Conservation (phyloP, 2,797 vertebrate species). For the Sebastes oblongus region DNA sequence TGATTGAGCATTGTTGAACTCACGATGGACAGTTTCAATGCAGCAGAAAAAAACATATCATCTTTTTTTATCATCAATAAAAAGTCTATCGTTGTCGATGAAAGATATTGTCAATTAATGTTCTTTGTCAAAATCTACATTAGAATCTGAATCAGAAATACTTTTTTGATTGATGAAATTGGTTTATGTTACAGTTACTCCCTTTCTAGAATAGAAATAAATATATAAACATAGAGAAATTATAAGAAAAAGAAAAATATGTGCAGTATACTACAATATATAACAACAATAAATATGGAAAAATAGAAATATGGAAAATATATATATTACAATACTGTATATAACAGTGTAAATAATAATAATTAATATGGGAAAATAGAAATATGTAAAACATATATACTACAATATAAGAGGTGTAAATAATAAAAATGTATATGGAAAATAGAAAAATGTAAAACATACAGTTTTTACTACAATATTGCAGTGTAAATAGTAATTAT, state of each 20-base stretch:
- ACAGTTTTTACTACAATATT: too few relatives aligned
- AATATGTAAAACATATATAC: too few relatives aligned
- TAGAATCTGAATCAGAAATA: too few relatives aligned
- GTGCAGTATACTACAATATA: neutral
- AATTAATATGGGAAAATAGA: too few relatives aligned
- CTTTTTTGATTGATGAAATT: too few relatives aligned
- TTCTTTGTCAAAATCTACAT: neutral
- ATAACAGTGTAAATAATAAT: too few relatives aligned
- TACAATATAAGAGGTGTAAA: neutral
- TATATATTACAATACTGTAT: too few relatives aligned
- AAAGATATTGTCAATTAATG: neutral
- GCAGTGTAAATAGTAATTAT: too few relatives aligned
- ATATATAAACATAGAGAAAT: neutral
- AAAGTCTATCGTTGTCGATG: accelerated
- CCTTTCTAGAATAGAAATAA: neutral
- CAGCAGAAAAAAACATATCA: neutral
- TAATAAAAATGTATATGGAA: too few relatives aligned
- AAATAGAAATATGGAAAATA: accelerated
- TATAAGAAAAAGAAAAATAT: neutral
- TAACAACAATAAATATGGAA: neutral
- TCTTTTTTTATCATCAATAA: neutral
- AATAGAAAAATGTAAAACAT: neutral
- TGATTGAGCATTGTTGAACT: neutral
- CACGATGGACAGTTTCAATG: neutral
- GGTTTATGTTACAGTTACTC: neutral